These are phyloP conservation scores for Bufo gargarizans DNA, from an alignment of 2,113 vertebrate species.

Conservation along the genomic window DNA sequence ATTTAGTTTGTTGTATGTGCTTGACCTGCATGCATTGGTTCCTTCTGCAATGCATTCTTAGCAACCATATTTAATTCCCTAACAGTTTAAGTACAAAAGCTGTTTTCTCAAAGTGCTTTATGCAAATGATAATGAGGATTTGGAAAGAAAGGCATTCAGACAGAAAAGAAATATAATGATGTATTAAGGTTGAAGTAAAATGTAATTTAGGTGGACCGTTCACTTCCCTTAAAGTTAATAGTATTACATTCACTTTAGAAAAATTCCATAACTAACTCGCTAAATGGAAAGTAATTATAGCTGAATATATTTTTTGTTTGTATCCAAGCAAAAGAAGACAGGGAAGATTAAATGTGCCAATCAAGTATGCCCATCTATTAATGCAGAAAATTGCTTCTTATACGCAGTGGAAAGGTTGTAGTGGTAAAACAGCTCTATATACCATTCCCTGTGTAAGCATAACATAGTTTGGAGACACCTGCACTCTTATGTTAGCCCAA, in stretches of 20 bases:
- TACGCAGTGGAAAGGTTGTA: no score
- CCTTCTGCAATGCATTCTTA: neutral
- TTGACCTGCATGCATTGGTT: slow-evolving; percentile 39
- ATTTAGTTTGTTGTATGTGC: slow-evolving; percentile 16
- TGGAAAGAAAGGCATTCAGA: neutral
- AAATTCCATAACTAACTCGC: neutral
- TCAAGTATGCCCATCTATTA: neutral
- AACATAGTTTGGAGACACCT: no score
- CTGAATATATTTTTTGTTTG: neutral
- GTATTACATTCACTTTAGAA: neutral
- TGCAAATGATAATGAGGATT: slow-evolving; percentile 6
- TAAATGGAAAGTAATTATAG: neutral
- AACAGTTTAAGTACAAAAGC: slow-evolving; percentile 1
- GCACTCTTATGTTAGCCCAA: no score
- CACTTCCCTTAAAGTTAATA: neutral
- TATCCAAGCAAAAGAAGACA: neutral
- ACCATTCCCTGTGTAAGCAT: no score
- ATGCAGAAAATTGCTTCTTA: neutral
- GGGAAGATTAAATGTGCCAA: neutral
- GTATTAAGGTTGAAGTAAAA: neutral
- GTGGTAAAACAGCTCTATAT: no score
- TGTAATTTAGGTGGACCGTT: neutral
- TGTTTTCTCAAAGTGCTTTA: neutral
- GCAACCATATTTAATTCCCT: neutral
- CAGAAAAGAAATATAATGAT: slow-evolving; percentile 14